Conservation (phyloP, 1,140 invertebrate genomes). For the Bombus difficillimus region DNA sequence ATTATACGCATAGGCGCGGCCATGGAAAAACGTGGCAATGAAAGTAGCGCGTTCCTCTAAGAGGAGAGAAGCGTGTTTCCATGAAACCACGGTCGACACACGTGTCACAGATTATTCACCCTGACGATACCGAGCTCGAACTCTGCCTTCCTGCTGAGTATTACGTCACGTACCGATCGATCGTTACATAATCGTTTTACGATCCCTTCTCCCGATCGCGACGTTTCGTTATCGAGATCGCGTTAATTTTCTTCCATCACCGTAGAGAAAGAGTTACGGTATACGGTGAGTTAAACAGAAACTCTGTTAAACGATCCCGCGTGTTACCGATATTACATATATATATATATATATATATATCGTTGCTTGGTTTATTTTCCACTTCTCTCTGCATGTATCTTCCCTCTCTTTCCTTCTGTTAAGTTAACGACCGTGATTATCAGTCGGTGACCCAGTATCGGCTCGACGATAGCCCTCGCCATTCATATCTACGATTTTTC, state of each 20-base stretch:
- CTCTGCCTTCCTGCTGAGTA: background rate
- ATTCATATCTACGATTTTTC: slow-evolving; percentile 66
- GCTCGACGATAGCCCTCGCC: slow-evolving; percentile 62
- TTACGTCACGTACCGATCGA: background rate
- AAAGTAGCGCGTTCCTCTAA: background rate
- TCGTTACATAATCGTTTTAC: slow-evolving; percentile 27
- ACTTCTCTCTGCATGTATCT: background rate
- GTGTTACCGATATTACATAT: background rate
- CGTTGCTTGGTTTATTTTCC: background rate
- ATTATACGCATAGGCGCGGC: slow-evolving; percentile 5
- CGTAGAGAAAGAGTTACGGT: background rate
- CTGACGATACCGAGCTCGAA: slow-evolving; percentile 5
- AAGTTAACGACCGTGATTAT: slow-evolving; percentile 64
- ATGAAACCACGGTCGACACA: slow-evolving; percentile 10
- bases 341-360: background rate
- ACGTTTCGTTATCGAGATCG: slow-evolving; percentile 10
- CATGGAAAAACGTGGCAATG: slow-evolving; percentile 44
- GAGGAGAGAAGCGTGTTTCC: background rate
- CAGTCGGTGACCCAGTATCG: slow-evolving; percentile 74
- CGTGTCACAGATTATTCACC: slow-evolving; percentile 53
- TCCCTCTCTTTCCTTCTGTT: slow-evolving; percentile 16
- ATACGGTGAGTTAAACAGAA: too few relatives aligned
- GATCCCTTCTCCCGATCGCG: background rate
- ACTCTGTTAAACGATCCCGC: background rate
- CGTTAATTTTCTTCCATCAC: background rate